Evolutionary conservation across 1,140 invertebrate species (phyloP), one percentile per base, ranked within the genome.

Genomic region (Schlechtendalia chinensis): DNA sequence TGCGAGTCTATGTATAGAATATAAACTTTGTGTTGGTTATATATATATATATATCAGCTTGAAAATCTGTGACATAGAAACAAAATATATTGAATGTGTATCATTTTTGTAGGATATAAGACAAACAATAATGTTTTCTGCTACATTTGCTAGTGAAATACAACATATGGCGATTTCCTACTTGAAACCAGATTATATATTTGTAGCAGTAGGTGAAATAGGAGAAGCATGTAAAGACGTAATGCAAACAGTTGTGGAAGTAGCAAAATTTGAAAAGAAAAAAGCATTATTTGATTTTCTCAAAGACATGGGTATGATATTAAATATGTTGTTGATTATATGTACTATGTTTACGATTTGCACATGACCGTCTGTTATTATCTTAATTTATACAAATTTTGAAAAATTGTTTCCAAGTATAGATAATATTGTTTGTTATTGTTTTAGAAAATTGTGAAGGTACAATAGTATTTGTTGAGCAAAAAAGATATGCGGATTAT

Each of bases 71-170:
- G 8, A 39, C 32, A 39, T 4, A 39, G 32, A 39, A 39, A 39
- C 8, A 4, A 39, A 4, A 39, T 4, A 39, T 63, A 11, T 63
- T 63, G 1, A 12, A 75, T 45, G 17, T 54, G 12, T 32, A 29
- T 53, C 27, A 45, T 54, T 88, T 54, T 82, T 81, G 11, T 56
- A 84, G 77, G 39, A 96, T 95, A 92, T 88, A 77, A 89, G 97
- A 61, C 96, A 98, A 86, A 99, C 97, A 12, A 91, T 99, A 67
- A 99, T 99, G 97, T 99, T 99, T 87, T 98, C 96, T 59, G 97
- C 97, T 69, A 99, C 98, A 80, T 99, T 99, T 88, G 96, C 97
- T 5, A 97, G 97, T 87, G 96, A 98, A 87, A 98, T 99, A 84
- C 96, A 97, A 87, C 93, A 96, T 85, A 86, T 98, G 85, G 96